Conservation (phyloP, 2,888 invertebrate genomes). For the Polyploca ridens region DNA sequence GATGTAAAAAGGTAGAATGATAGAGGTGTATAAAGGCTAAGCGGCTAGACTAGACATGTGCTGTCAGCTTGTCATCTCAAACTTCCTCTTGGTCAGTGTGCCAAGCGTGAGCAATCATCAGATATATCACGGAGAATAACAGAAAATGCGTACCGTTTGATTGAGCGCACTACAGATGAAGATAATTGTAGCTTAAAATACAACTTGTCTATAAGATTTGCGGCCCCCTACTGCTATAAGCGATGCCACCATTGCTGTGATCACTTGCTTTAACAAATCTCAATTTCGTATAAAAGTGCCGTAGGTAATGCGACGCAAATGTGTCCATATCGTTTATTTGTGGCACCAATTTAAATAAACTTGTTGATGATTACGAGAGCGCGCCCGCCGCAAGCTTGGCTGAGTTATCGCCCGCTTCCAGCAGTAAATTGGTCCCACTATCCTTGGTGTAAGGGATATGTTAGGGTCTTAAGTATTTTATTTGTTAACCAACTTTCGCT, state of each 20-base stretch:
- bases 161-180: conserved; percentile 26
- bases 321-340: conserved; percentile 54
- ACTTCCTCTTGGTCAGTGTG: conserved; percentile 64
- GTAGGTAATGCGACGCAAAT: conserved; percentile 27
- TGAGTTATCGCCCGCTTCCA: conserved; percentile 46
- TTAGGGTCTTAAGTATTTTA: conserved; percentile 27
- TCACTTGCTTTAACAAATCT: not conserved
- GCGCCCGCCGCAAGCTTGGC: conserved; percentile 40
- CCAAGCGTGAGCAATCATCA: conserved; percentile 62
- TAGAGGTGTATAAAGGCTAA: conserved; percentile 26
- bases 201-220: conserved; percentile 16
- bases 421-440: conserved; percentile 51
- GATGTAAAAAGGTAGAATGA: conserved; percentile 23
- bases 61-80: conserved; percentile 58
- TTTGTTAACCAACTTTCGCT: conserved; percentile 29
- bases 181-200: conserved; percentile 25
- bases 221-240: not conserved
- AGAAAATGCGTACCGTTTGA: conserved; percentile 47
- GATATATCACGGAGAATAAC: conserved; percentile 47
- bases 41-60: conserved; percentile 44
- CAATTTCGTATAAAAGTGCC: conserved; percentile 18
- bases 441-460: conserved; percentile 38
- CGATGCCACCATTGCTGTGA: not conserved
- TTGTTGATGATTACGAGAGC: conserved; percentile 51
- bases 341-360: conserved; percentile 63